Base-by-base conservation (phyloP, 2,113 vertebrate species). In the Heterotis niloticus region DNA sequence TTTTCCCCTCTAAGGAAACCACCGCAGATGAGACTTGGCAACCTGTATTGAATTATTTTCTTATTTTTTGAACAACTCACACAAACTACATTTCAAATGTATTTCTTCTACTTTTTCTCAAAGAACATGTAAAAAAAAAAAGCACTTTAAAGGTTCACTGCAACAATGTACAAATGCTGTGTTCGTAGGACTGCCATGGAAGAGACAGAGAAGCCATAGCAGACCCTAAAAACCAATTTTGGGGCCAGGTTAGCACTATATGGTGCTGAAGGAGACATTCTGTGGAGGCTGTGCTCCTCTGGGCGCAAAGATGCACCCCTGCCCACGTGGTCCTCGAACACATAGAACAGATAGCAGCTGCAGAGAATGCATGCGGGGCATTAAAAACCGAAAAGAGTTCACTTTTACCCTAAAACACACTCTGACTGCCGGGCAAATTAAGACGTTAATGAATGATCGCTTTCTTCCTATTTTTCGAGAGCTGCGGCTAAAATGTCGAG, bases 261-360 rank as follows among this genome's bases (percentile, higher is more conserved):
- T 66, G 66, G 59, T 29, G 20, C 12, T 52, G 62, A 77, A 28
- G 52, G 75, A 72, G 62, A 65, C 23, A 28, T 57, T 17, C 60
- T 78, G 9, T 13, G 11, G 65, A 78, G 44, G 52, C 65, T 56
- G 54, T 67, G 16, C 23, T 68, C 10, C 11, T 16, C 28, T 26
- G 64, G 12, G 34, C n/a, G 14, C 64, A 54, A 11, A 24, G 76
- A 12, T 34, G 24, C 76, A 78, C 76, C 76, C 76, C 1, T 65
- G 52, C 20, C 20, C 29, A 54, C 64, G 52, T 51, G 24, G 23
- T 18, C 34, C 34, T 51, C 76, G 24, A 64, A 68, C 76, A 78
- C 23, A 65, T 78, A 64, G 76, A 68, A 78, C 28, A 16, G 54
- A 67, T 78, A 52, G 13, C 28, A 65, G 34, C 76, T 78, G 11